phyloP scores from a whole-genome alignment of 2,797 vertebrate species.

The Acipenser ruthenus region DNA sequence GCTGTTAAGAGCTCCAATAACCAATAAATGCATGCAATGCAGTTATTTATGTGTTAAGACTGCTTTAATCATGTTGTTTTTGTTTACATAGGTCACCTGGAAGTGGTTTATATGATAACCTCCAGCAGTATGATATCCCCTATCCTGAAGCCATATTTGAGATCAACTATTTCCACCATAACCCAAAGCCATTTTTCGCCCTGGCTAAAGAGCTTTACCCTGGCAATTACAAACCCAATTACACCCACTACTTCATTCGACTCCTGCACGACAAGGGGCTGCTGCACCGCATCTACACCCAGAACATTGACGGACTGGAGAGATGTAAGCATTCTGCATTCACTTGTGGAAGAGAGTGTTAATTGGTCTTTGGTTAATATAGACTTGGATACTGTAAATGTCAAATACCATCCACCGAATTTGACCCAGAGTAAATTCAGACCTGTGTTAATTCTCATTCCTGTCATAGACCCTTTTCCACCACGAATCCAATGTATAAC shows the following conservation, averaged over 20 bases:
- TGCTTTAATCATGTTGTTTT: background rate
- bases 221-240: conserved; percentile 74
- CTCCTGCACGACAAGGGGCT: conserved; percentile 77
- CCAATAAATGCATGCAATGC: background rate
- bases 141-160: conserved; percentile 96
- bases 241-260: conserved; percentile 76
- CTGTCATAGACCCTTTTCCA: too few species aligned
- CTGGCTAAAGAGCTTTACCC: conserved; percentile 85
- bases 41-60: background rate
- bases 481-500: too few species aligned
- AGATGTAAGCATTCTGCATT: conserved; percentile 53
- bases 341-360: background rate
- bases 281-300: conserved; percentile 87
- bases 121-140: conserved; percentile 78
- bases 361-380: background rate
- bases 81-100: conserved; percentile 70
- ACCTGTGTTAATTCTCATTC: too few species aligned
- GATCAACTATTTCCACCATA: conserved; percentile 72
- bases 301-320: conserved; percentile 94
- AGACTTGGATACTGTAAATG: background rate
- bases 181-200: conserved; percentile 81
- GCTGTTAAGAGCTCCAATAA: too few species aligned
- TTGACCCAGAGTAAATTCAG: too few species aligned
- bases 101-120: conserved; percentile 83
- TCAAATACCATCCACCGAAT: background rate